phyloP scores from a whole-genome alignment of 2,113 vertebrate genomes.

The Seriola quinqueradiata region DNA sequence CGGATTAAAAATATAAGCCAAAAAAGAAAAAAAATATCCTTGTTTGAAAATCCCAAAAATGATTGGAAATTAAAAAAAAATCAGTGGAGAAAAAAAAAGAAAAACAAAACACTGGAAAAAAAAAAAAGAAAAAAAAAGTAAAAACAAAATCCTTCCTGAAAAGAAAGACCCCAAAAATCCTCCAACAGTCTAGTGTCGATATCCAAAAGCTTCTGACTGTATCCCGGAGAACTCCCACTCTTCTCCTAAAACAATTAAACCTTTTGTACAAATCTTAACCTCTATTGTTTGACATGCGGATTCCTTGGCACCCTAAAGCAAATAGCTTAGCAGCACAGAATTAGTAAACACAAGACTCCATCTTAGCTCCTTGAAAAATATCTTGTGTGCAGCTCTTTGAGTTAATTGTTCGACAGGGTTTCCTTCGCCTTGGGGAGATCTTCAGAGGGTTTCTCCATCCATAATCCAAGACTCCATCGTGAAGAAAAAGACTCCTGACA shows the following conservation, averaged over 20 bases:
- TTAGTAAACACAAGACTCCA: conserved; percentile 63
- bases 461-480: conserved; percentile 54
- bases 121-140: conserved; percentile 48
- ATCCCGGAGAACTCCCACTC: conserved; percentile 65
- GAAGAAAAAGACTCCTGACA: conserved; percentile 52
- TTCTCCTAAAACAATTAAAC: conserved; percentile 32
- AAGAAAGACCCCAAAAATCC: conserved; percentile 71
- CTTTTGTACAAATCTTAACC: conserved; percentile 26
- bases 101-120: conserved; percentile 66
- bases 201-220: conserved; percentile 71
- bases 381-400: conserved; percentile 42
- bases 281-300: conserved; percentile 31
- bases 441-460: conserved; percentile 70
- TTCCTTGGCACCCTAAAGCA: conserved; percentile 36
- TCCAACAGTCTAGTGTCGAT: conserved; percentile 67
- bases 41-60: conserved; percentile 69
- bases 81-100: conserved; percentile 36
- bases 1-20: conserved; percentile 56
- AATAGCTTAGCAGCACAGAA: conserved; percentile 50
- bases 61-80: conserved; percentile 30
- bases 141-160: conserved; percentile 65
- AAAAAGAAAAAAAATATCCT: conserved; percentile 67
- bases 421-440: conserved; percentile 51
- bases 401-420: conserved; percentile 53
- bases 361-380: conserved; percentile 62